Conservation (phyloP, 2,113 vertebrate species). For the Amia ocellicauda region DNA sequence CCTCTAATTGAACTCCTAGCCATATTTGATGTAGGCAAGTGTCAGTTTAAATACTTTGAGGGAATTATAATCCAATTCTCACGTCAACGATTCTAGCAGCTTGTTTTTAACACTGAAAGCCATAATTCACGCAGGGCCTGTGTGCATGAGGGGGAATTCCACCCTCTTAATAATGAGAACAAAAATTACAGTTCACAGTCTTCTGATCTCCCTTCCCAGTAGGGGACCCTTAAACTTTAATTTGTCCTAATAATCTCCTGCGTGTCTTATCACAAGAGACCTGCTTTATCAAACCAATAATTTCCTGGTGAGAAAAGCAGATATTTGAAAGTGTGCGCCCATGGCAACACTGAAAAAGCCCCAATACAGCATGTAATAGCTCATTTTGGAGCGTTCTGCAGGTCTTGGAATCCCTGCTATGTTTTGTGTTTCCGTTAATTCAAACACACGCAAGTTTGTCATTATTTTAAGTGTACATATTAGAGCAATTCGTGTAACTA, state of each 20-base stretch:
- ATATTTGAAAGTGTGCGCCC: conserved; percentile 30
- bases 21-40: too few species aligned
- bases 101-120: conserved; percentile 29
- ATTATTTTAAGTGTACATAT: too few species aligned
- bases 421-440: conserved; percentile 30
- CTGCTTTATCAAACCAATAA: conserved; percentile 43
- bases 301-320: conserved; percentile 26
- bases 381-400: conserved; percentile 33
- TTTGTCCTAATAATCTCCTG: conserved; percentile 25
- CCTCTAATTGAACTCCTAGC: too few species aligned
- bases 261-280: conserved; percentile 33
- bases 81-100: conserved; percentile 18
- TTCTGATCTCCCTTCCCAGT: conserved; percentile 19
- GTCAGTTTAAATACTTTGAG: too few species aligned
- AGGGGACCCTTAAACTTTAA: conserved; percentile 27
- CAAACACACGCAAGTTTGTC: not conserved
- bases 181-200: conserved; percentile 31
- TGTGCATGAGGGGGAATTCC: too few species aligned
- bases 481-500: too few species aligned
- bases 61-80: conserved; percentile 7
- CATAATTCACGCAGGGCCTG: conserved; percentile 31
- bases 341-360: conserved; percentile 23
- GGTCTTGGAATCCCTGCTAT: conserved; percentile 10
- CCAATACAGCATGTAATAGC: conserved; percentile 40
- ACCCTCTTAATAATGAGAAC: conserved; percentile 12